Conservation (phyloP, 2,113 vertebrate genomes). For the Pangasianodon gigas region DNA sequence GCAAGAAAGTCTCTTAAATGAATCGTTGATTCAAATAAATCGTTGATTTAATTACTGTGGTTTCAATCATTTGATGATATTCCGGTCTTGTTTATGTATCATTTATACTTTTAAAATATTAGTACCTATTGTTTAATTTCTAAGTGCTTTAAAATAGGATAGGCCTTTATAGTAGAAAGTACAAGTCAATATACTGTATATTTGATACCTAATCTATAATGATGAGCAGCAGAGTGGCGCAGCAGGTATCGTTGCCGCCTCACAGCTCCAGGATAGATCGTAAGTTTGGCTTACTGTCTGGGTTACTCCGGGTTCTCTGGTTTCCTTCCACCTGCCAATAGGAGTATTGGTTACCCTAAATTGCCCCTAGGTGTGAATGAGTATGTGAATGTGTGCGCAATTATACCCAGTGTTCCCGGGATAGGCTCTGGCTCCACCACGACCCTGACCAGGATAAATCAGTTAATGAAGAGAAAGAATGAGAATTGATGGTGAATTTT, state of each 20-base stretch:
- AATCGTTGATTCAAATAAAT: not conserved
- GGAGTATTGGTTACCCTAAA: not conserved
- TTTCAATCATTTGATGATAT: not conserved
- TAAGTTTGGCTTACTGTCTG: not conserved
- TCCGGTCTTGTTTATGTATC: not conserved
- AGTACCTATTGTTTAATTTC: constrained; percentile 10
- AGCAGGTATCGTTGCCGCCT: not conserved
- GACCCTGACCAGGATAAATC: not conserved
- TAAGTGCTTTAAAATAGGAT: constrained; percentile 18
- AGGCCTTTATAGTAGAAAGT: not conserved
- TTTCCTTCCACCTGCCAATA: not conserved
- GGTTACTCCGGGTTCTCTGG: not conserved
- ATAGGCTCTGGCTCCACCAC: not conserved
- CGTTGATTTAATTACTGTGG: constrained; percentile 12
- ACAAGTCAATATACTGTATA: not conserved
- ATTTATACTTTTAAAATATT: constrained; percentile 8
- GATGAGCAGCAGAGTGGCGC: not conserved
- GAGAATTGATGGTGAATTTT: not conserved
- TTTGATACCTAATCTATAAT: not conserved
- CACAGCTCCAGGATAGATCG: not conserved
- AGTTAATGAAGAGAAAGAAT: not conserved
- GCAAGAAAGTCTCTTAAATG: not conserved
- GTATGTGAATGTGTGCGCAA: not conserved
- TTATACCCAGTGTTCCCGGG: not conserved
- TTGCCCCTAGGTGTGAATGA: not conserved